A percentile compares a stretch with the other conserved stretches of the same genome.
Evolutionary conservation across 1,140 invertebrate genomes (phyloP).

Genomic region (Ruditapes philippinarum): DNA sequence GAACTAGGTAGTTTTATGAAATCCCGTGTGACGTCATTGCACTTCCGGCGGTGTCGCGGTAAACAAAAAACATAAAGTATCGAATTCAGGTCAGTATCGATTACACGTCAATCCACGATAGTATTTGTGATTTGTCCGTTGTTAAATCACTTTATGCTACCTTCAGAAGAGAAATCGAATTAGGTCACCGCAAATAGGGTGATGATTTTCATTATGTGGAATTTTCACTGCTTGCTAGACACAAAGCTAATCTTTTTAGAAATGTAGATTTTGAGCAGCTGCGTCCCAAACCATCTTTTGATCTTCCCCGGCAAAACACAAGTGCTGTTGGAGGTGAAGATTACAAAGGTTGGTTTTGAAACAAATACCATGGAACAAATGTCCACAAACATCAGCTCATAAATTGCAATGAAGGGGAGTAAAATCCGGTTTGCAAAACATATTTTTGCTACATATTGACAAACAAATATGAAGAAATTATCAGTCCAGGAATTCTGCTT

Average conservation of each 20-base stretch:
- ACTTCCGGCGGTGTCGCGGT: too few relatives aligned
- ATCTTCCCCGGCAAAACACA: neutral
- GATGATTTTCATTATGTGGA: neutral
- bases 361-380: neutral
- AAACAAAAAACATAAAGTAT: too few relatives aligned
- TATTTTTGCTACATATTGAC: neutral
- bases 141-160: too few relatives aligned
- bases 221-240: neutral
- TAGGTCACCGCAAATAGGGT: too few relatives aligned
- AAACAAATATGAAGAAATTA: constrained; percentile 12
- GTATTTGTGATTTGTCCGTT: too few relatives aligned
- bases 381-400: neutral
- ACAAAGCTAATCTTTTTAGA: neutral
- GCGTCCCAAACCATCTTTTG: neutral
- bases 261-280: neutral
- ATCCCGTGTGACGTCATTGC: too few relatives aligned
- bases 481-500: constrained; percentile 47
- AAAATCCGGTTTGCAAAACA: neutral
- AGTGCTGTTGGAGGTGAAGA: neutral
- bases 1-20: too few relatives aligned
- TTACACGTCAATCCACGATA: too few relatives aligned
- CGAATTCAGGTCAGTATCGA: too few relatives aligned
- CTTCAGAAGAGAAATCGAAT: too few relatives aligned
- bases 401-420: neutral
- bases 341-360: neutral